These are phyloP conservation scores for Sciaenops ocellatus DNA, from an alignment of 2,797 vertebrate species.

Conservation along the genomic window DNA sequence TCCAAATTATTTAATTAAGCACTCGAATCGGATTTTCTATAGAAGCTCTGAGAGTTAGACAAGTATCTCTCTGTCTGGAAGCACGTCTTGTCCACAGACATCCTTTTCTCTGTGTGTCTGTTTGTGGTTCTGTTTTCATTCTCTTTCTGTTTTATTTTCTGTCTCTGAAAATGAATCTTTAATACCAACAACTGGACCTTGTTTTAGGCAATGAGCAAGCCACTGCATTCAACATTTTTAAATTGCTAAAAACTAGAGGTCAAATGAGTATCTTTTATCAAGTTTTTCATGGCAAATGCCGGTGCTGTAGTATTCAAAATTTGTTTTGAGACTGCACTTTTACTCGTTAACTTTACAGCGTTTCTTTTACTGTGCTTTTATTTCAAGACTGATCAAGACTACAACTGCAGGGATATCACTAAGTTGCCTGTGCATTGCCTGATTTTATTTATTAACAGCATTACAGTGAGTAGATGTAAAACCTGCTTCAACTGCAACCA, in stretches of 20 bases:
- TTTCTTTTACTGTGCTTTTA: too few species aligned
- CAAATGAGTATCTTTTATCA: not conserved
- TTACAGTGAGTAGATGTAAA: too few species aligned
- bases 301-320: too few species aligned
- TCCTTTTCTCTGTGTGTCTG: conserved; percentile 29
- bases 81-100: conserved; percentile 38
- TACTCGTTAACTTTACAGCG: too few species aligned
- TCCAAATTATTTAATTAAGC: conserved; percentile 72
- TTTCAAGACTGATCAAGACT: too few species aligned
- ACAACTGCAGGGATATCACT: too few species aligned
- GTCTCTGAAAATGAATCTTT: conserved; percentile 25
- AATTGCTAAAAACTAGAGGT: not conserved
- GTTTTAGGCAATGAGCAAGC: conserved; percentile 19
- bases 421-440: too few species aligned
- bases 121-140: conserved; percentile 25
- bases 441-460: too few species aligned
- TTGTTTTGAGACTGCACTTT: too few species aligned
- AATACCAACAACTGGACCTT: conserved; percentile 6
- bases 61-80: conserved; percentile 61
- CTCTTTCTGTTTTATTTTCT: conserved; percentile 22
- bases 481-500: too few species aligned
- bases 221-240: conserved; percentile 17
- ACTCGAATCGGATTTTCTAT: conserved; percentile 58
- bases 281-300: not conserved
- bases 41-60: conserved; percentile 50